phyloP scores from a whole-genome alignment of 2,888 invertebrate species.

The Pteria penguin region DNA sequence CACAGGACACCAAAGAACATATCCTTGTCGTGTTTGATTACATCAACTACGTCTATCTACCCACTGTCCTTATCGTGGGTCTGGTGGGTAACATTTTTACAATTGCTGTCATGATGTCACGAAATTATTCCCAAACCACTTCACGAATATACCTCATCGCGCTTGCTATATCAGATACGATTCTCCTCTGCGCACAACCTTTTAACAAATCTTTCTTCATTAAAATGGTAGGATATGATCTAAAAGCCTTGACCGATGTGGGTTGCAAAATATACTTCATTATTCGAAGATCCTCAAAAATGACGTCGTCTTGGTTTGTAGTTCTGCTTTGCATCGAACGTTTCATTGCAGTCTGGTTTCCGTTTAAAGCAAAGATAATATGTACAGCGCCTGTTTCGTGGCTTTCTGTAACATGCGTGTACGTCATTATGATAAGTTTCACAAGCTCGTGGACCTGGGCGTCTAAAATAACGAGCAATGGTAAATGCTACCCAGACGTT shows the following conservation, averaged over 20 bases:
- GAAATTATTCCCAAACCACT: constrained; percentile 47
- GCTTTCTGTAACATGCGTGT: constrained; percentile 44
- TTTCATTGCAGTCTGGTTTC: constrained; percentile 64
- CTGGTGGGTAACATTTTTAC: constrained; percentile 59
- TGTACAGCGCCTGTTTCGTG: constrained; percentile 50
- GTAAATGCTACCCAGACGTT: constrained; percentile 52
- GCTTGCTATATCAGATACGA: constrained; percentile 60
- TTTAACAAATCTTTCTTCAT: constrained; percentile 60
- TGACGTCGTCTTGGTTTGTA: constrained; percentile 67
- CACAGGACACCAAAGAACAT: no score
- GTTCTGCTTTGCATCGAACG: constrained; percentile 62
- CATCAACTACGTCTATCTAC: constrained; percentile 41
- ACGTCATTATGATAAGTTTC: constrained; percentile 43
- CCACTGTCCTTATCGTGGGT: constrained; percentile 50
- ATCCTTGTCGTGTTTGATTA: constrained; percentile 23
- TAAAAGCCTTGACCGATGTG: constrained; percentile 49
- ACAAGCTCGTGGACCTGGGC: constrained; percentile 61
- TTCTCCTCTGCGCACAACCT: constrained; percentile 54
- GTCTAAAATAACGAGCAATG: constrained; percentile 45
- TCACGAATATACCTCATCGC: constrained; percentile 55
- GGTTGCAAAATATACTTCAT: constrained; percentile 64
- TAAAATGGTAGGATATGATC: constrained; percentile 52
- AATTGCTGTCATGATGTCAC: constrained; percentile 54
- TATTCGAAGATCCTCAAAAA: constrained; percentile 57
- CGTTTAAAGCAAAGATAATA: constrained; percentile 55